phyloP scores from a whole-genome alignment of 2,113 vertebrate genomes.

The Sphyrna mokarran region DNA sequence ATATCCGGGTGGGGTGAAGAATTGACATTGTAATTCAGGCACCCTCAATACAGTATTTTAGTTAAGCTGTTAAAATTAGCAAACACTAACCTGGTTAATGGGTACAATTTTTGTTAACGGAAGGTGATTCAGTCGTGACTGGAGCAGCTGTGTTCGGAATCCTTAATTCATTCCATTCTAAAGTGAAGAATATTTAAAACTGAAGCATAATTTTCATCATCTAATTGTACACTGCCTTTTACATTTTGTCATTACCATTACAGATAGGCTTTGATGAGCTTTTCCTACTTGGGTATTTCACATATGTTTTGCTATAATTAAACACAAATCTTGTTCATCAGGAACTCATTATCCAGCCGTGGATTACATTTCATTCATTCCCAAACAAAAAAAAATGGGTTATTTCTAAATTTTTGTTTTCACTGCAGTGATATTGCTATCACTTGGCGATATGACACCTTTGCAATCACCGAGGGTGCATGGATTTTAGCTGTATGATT shows the following conservation, averaged over 20 bases:
- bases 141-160: not conserved
- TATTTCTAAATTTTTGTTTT: conserved; percentile 4
- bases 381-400: not conserved
- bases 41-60: not conserved
- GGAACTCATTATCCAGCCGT: not conserved
- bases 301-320: not conserved
- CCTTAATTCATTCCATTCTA: not conserved
- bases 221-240: not conserved
- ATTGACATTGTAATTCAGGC: not conserved
- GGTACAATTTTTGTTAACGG: not conserved
- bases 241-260: not conserved
- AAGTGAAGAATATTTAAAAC: not conserved
- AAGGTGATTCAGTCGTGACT: not conserved
- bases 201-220: not conserved
- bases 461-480: not conserved
- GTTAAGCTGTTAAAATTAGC: not conserved
- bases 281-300: not conserved
- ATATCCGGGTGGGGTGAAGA: not conserved
- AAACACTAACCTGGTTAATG: conserved; percentile 7
- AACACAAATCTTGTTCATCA: conserved; percentile 20
- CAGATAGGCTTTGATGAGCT: not conserved
- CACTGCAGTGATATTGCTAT: not conserved
- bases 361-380: not conserved
- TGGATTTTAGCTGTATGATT: conserved; percentile 16
- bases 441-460: not conserved